Evolutionary conservation across 2,113 vertebrate genomes (phyloP), one percentile per base, ranked within the genome.

Genomic region (Verasper variegatus): DNA sequence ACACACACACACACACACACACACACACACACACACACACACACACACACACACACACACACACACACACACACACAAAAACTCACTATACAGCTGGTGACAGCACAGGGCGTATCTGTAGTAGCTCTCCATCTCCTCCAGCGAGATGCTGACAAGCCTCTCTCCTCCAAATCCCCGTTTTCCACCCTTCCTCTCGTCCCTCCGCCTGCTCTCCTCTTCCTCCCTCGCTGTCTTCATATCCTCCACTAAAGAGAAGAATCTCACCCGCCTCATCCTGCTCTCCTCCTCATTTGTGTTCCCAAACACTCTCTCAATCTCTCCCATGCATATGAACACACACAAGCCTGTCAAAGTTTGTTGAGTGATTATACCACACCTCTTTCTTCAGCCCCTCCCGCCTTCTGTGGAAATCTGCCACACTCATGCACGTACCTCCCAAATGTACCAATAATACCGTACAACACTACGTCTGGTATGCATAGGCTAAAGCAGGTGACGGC

Each of bases 61-160:
- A 52, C 51, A 52, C 51, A n/a, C 23, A 23, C n/a, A 40, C 57
- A 64, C 47, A 40, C 27, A 68, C 27, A 69, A 0, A 54, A 63
- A 94, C 93, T 94, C 85, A 95, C 94, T 27, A 0, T 74, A 78
- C 62, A 95, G 92, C 71, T 60, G 89, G 21, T 90, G 82, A 70
- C 92, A 95, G 87, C 90, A 76, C 74, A 74, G 47, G 31, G 24
- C 74, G 72, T 91, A 93, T 76, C 75, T 89, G 88, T 93, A 92
- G 89, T 88, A 95, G 65, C 93, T 92, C 90, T 85, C 56, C 90
- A 94, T 92, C 88, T 95, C 94, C 55, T 86, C 74, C 85, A 91
- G 70, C 1, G 92, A 73, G 82, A 95, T 93, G 69, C 72, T 86
- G 52, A 89, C 65, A 21, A 78, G 86, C 15, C 74, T 55, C 59